Base-by-base conservation (phyloP, 1,140 invertebrate species). In the Lepidurus apus region DNA sequence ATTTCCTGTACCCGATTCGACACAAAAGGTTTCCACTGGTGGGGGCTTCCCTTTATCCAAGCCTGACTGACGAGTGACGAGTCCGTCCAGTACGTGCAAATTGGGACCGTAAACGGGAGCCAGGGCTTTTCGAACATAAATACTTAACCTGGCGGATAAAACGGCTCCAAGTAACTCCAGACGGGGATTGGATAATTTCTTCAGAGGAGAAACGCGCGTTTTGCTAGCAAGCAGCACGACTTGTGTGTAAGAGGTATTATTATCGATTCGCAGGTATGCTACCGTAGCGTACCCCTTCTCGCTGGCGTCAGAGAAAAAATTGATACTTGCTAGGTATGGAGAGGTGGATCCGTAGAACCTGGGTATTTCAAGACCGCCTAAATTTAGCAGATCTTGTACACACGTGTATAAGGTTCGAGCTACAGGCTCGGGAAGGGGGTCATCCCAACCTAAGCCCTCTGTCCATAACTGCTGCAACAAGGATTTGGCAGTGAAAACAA, bases 121-220 rank as follows among this genome's bases (percentile, higher is more conserved):
- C 8, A 80, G 65, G 7, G 73, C 76, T 42, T 78, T 34, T 65
- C 21, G 24, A 24, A 81, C 34, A 8, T 43, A 1, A 1, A 47
- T 0, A 9, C 65, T 77, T 21, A 83, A 21, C 21, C 80, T 76
- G 0, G 81, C 81, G 10, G 80, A 78, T 1, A 82, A n/a, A 7
- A 81, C 75, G 26, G 81, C 81, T 4, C 80, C 81, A 17, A 82
- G 79, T 4, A 83, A 75, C 74, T 84, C 82, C 4, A 83, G 74
- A 42, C 81, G 73, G 1, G 82, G 82, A 44, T 83, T 81, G n/a
- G 81, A 82, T 11, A 81, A 43, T 17, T 74, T 44, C 65, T 82
- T 81, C 7, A 82, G 43, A 13, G 82, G 82, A 1, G 81, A 76
- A 8, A 83, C 80, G 76, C 80, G 76, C 10, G 81, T 78, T 74